Percentiles rank a stretch among this genome's conserved stretches.
Conservation (phyloP, 2,888 invertebrate genomes). For the Operophtera brumata region DNA sequence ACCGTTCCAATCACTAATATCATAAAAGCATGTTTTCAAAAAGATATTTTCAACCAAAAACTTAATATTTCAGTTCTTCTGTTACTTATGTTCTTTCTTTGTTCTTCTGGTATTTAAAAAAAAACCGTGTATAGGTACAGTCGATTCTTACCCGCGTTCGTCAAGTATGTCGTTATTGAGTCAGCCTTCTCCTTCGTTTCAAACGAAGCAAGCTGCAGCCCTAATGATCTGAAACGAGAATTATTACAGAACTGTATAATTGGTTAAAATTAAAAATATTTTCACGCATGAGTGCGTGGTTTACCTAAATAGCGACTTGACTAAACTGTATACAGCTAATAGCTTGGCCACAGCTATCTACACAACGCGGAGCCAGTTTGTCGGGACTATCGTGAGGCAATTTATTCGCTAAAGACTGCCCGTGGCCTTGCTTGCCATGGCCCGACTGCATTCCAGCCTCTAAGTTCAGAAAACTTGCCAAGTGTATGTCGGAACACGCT, state of each 20-base stretch:
- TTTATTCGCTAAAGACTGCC: conserved; percentile 73
- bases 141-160: conserved; percentile 84
- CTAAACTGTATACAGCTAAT: conserved; percentile 66
- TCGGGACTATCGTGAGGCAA: conserved; percentile 59
- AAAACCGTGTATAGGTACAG: conserved; percentile 3
- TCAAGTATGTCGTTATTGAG: conserved; percentile 90
- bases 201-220: conserved; percentile 90
- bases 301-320: conserved; percentile 60
- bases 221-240: conserved; percentile 83
- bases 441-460: conserved; percentile 64
- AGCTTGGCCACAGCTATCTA: conserved; percentile 52
- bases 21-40: too few species aligned
- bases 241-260: conserved; percentile 17
- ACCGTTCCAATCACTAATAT: too few species aligned
- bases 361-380: conserved; percentile 53
- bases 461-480: conserved; percentile 66
- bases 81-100: too few species aligned
- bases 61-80: too few species aligned
- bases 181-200: conserved; percentile 93
- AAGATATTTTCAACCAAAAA: too few species aligned
- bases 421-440: conserved; percentile 53
- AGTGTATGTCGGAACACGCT: too few species aligned
- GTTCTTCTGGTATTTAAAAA: too few species aligned
- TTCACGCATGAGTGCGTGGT: conserved; percentile 33
- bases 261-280: conserved; percentile 20